Percentiles rank a stretch among this genome's conserved stretches.
Evolutionary conservation across 2,888 invertebrate genomes (phyloP).

Genomic region (Meteorus colon): DNA sequence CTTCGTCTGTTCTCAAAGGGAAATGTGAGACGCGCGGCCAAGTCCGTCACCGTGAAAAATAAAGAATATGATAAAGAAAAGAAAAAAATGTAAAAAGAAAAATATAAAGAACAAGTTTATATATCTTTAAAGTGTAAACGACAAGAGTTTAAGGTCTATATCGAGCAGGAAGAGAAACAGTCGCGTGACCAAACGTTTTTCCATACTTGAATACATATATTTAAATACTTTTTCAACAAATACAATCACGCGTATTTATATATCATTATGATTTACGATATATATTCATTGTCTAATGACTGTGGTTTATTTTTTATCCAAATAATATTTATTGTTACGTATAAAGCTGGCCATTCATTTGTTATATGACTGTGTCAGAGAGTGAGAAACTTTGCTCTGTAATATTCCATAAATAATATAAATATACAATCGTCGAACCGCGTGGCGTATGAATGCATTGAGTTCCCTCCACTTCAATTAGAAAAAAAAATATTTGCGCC

Average conservation of each 20-base stretch:
- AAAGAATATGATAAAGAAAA: neutral
- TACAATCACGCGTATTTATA: neutral
- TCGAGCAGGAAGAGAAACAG: neutral
- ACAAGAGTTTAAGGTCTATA: slow-evolving; percentile 10
- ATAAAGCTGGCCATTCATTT: slow-evolving; percentile 5
- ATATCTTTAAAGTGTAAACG: neutral
- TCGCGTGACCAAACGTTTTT: slow-evolving; percentile 1
- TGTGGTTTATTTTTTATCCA: neutral
- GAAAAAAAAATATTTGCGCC: neutral
- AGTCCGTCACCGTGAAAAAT: slow-evolving; percentile 7
- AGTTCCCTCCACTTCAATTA: neutral
- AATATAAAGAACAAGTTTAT: slow-evolving; percentile 5
- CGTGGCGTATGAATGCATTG: neutral
- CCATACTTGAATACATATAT: neutral
- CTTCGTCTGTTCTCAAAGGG: slow-evolving; percentile 9
- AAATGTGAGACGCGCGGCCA: slow-evolving; percentile 16
- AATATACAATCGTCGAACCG: neutral
- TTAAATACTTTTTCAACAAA: neutral
- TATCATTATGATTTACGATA: neutral
- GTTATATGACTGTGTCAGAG: neutral
- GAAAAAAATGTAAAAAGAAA: neutral
- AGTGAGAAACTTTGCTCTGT: slow-evolving; percentile 57
- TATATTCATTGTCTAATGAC: neutral
- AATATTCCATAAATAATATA: slow-evolving; percentile 53
- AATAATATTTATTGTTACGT: neutral